phyloP scores from a whole-genome alignment of 2,888 invertebrate genomes.

The Agrilus mali region DNA sequence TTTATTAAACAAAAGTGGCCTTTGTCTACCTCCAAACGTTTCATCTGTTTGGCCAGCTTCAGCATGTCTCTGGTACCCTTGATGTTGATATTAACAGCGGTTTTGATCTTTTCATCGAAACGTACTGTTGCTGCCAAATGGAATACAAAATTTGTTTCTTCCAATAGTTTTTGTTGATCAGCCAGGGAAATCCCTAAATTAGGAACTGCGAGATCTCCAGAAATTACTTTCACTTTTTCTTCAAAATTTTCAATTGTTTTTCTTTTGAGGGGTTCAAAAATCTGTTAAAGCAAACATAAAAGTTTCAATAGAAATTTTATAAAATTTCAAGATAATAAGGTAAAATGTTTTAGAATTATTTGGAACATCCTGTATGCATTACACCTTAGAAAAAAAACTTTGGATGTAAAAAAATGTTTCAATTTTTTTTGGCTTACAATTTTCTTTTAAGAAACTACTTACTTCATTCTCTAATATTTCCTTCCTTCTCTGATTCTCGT shows the following conservation, averaged over 20 bases:
- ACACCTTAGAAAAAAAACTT: too few species aligned
- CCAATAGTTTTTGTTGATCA: constrained; percentile 36
- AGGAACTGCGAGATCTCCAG: constrained; percentile 39
- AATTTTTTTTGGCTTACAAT: too few species aligned
- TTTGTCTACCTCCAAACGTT: constrained; percentile 44
- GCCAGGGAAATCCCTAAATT: constrained; percentile 39
- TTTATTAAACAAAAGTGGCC: constrained; percentile 25
- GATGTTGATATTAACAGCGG: constrained; percentile 58
- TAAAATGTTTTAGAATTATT: too few species aligned
- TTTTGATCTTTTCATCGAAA: constrained; percentile 57
- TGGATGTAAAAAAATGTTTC: too few species aligned
- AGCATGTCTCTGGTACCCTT: constrained; percentile 51
- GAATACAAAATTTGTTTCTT: constrained; percentile 52
- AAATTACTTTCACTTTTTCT: constrained; percentile 43
- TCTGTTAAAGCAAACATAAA: constrained; percentile 21
- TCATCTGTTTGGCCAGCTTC: constrained; percentile 50
- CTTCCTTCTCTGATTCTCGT: not conserved
- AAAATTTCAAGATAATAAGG: too few species aligned
- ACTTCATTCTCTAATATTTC: not conserved
- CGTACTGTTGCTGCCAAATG: constrained; percentile 66
- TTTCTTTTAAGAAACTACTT: too few species aligned
- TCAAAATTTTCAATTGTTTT: constrained; percentile 38
- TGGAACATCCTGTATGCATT: too few species aligned
- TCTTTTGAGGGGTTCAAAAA: constrained; percentile 36
- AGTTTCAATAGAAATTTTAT: too few species aligned